Conservation (phyloP, 2,797 vertebrate species). For the Percopsis omiscomaycus region DNA sequence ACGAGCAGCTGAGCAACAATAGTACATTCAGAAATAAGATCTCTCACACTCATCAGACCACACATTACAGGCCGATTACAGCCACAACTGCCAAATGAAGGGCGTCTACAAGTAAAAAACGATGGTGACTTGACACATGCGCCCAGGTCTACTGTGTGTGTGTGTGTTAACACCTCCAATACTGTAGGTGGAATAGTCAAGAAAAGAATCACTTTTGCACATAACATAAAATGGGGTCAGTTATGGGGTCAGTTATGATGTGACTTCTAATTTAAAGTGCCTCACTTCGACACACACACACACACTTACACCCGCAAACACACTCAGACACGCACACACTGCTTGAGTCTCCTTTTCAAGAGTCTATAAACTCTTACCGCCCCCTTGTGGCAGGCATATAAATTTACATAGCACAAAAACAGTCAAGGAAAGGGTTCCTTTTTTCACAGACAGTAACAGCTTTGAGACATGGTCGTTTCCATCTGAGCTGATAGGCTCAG, state of each 20-base stretch:
- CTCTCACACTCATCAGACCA: conserved; percentile 37
- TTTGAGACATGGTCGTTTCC: conserved; percentile 81
- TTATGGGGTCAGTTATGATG: not conserved
- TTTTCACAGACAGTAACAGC: conserved; percentile 70
- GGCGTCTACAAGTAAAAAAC: conserved; percentile 33
- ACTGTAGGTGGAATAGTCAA: not conserved
- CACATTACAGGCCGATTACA: conserved; percentile 44
- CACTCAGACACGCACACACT: no score
- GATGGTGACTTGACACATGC: conserved; percentile 20
- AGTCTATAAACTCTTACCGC: conserved; percentile 33
- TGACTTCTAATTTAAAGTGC: not conserved
- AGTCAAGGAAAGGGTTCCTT: conserved; percentile 38
- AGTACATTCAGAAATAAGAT: conserved; percentile 75
- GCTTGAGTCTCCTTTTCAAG: not conserved
- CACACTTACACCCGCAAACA: not conserved
- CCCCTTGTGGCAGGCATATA: conserved; percentile 57
- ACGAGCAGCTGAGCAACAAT: conserved; percentile 73
- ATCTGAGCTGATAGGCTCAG: conserved; percentile 72
- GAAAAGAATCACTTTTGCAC: not conserved
- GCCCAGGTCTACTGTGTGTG: conserved; percentile 7
- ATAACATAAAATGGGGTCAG: not conserved
- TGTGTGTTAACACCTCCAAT: not conserved
- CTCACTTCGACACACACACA: not conserved
- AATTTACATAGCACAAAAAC: conserved; percentile 49
- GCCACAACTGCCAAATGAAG: conserved; percentile 44